These are phyloP conservation scores for Condylura cristata DNA, from an alignment of 2,113 vertebrate genomes.

Conservation along the genomic window DNA sequence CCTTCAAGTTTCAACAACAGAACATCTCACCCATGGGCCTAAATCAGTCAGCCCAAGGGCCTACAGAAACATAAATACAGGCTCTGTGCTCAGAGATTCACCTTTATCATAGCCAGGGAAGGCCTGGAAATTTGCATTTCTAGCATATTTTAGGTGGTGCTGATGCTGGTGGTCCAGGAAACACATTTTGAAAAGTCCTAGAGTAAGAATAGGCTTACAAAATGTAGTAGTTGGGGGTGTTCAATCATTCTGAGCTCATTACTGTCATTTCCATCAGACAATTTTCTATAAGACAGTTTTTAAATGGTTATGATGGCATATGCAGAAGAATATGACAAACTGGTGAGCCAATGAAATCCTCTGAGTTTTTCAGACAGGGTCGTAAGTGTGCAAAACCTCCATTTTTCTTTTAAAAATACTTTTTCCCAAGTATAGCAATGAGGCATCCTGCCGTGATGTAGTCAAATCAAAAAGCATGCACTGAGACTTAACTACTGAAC, in stretches of 20 bases:
- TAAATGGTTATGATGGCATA: background rate
- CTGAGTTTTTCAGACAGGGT: background rate
- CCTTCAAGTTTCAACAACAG: background rate
- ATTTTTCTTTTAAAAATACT: slow-evolving; percentile 24
- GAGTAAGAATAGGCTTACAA: background rate
- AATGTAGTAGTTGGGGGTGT: background rate
- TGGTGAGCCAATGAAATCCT: background rate
- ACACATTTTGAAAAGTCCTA: background rate
- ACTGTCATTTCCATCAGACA: background rate
- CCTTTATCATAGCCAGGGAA: background rate
- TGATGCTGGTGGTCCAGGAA: background rate
- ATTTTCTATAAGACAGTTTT: background rate
- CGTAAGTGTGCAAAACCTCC: background rate
- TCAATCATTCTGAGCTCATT: background rate
- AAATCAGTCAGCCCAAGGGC: background rate
- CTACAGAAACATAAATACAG: background rate
- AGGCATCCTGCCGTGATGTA: background rate
- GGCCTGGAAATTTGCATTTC: background rate
- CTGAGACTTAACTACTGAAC: background rate
- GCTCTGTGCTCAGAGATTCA: background rate
- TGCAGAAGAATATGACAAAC: background rate
- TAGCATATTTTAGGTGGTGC: background rate
- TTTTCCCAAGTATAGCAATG: background rate
- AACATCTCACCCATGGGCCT: background rate
- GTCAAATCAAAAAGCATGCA: slow-evolving; percentile 32